A percentile compares a stretch with the other conserved stretches of the same genome.
These are phyloP conservation scores for Leptopilina syphax DNA, from an alignment of 2,888 invertebrate genomes.

Conservation along the genomic window DNA sequence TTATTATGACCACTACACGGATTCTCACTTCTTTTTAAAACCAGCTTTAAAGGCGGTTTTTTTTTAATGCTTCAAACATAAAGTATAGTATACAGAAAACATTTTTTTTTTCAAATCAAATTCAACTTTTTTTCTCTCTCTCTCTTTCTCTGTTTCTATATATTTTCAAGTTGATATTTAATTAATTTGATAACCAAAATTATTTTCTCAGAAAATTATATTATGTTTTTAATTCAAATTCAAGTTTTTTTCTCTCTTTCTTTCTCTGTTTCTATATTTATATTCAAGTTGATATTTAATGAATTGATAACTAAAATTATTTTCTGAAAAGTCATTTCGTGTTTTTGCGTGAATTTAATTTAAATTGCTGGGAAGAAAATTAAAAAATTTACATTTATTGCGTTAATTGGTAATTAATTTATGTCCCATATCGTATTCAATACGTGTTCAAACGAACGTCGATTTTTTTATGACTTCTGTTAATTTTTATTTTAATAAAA, in stretches of 20 bases:
- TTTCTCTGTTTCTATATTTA: too few species aligned
- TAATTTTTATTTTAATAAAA: too few species aligned
- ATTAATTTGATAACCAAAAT: conserved; percentile 1
- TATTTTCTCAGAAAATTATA: neutral
- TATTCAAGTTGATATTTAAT: neutral
- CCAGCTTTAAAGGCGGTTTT: neutral
- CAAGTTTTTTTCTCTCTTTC: neutral
- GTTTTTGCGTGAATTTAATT: neutral
- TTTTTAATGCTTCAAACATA: neutral
- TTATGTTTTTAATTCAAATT: neutral
- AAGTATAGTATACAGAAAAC: neutral
- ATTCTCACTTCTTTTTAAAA: conserved; percentile 5
- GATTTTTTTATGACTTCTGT: too few species aligned
- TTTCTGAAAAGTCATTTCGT: neutral
- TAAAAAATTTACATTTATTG: too few species aligned
- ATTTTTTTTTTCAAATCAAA: neutral
- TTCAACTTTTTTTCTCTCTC: neutral
- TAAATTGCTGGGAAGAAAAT: neutral
- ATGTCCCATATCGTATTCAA: too few species aligned
- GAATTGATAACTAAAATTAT: neutral
- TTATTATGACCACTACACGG: neutral
- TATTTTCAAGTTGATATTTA: neutral
- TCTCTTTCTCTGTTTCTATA: neutral
- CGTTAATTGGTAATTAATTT: too few species aligned
- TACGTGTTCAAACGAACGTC: too few species aligned